Conservation (phyloP, 2,797 vertebrate genomes). For the Paramormyrops hopkinsi region DNA sequence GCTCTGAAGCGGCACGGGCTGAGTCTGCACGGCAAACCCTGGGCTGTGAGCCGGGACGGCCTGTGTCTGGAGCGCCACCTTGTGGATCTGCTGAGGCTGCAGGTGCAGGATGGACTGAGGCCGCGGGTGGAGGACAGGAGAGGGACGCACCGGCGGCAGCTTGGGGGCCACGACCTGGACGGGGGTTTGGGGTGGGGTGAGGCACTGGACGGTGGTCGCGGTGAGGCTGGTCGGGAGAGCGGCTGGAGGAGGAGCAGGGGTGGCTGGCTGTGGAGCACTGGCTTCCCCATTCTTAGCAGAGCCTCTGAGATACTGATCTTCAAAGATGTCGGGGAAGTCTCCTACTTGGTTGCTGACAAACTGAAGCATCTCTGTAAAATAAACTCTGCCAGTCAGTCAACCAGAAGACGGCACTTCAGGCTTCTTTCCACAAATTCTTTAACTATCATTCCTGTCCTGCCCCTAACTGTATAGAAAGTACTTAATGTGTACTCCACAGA, state of each 20-base stretch:
- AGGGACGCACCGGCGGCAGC: slow-evolving; percentile 47
- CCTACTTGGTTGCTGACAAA: slow-evolving; percentile 93
- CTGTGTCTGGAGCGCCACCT: slow-evolving; percentile 46
- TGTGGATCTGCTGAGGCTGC: slow-evolving; percentile 45
- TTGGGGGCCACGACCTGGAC: slow-evolving; percentile 46
- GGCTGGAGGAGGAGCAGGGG: slow-evolving; percentile 33
- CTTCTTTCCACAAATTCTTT: neutral
- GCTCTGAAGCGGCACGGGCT: slow-evolving; percentile 50
- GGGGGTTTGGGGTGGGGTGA: slow-evolving; percentile 55
- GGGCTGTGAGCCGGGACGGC: slow-evolving; percentile 54
- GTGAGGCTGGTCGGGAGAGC: slow-evolving; percentile 20
- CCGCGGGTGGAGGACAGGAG: slow-evolving; percentile 65
- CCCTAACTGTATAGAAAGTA: neutral
- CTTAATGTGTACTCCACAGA: neutral
- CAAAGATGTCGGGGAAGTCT: slow-evolving; percentile 87
- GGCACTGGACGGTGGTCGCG: slow-evolving; percentile 26
- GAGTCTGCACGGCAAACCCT: slow-evolving; percentile 59
- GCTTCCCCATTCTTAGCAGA: slow-evolving; percentile 34
- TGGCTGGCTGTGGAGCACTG: slow-evolving; percentile 32
- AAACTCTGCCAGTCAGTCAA: neutral
- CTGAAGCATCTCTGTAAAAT: slow-evolving; percentile 85
- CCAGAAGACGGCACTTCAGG: neutral
- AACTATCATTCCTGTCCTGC: neutral
- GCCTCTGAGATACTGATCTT: slow-evolving; percentile 68
- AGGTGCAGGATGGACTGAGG: slow-evolving; percentile 62